These are phyloP conservation scores for Caenorhabditis plicata DNA, from an alignment of 2,888 invertebrate genomes.

Conservation along the genomic window DNA sequence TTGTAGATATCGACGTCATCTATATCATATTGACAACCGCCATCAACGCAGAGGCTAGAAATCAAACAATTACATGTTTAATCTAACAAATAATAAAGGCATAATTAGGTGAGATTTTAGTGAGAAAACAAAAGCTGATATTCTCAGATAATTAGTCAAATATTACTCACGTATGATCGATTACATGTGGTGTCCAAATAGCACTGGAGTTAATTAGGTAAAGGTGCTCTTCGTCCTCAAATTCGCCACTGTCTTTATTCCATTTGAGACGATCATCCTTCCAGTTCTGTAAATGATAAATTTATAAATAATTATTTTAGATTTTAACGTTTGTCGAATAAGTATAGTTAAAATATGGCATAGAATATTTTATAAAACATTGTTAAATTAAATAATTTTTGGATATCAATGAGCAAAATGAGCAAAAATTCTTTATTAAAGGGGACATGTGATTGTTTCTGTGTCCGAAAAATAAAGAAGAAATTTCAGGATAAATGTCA, in stretches of 20 bases:
- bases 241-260: slow-evolving; percentile 48
- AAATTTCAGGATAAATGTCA: too few species aligned
- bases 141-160: too few species aligned
- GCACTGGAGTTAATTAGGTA: slow-evolving; percentile 49
- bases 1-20: slow-evolving; percentile 45
- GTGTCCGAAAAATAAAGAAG: too few species aligned
- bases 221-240: slow-evolving; percentile 30
- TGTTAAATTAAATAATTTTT: too few species aligned
- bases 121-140: background rate
- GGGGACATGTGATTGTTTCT: too few species aligned
- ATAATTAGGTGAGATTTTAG: background rate
- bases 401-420: too few species aligned
- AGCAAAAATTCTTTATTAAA: too few species aligned
- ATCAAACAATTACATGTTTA: background rate
- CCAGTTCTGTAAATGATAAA: slow-evolving; percentile 47
- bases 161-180: slow-evolving; percentile 41
- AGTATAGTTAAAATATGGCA: too few species aligned
- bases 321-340: too few species aligned
- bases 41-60: slow-evolving; percentile 47
- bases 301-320: slow-evolving; percentile 1
- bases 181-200: slow-evolving; percentile 57
- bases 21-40: slow-evolving; percentile 43
- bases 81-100: background rate
- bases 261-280: slow-evolving; percentile 53
- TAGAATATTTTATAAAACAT: too few species aligned